Percentiles rank a stretch among this genome's conserved stretches.
Conservation (phyloP, 2,797 vertebrate species). For the Dipus sagitta region DNA sequence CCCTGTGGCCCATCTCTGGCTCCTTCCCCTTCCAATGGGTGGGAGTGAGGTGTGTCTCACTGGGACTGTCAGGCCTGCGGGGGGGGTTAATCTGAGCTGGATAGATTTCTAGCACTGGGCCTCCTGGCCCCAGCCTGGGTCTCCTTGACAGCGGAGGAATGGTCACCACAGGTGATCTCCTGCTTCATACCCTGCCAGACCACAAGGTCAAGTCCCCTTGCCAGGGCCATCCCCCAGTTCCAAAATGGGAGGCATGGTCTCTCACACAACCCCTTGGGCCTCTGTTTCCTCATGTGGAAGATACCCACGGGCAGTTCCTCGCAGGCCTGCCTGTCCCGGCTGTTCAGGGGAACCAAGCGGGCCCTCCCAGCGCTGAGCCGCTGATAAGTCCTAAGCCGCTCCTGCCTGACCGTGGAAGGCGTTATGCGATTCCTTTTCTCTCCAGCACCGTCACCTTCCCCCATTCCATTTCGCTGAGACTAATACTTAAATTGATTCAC, state of each 20-base stretch:
- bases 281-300: conserved; percentile 60
- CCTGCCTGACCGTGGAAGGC: conserved; percentile 61
- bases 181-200: not conserved
- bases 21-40: not conserved
- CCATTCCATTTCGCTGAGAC: conserved; percentile 82
- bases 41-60: not conserved
- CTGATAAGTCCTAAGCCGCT: conserved; percentile 63
- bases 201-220: not conserved
- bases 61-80: not conserved
- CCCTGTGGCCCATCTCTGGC: not conserved
- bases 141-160: not conserved
- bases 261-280: not conserved
- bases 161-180: not conserved
- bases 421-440: conserved; percentile 71
- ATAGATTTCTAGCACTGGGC: not conserved
- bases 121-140: not conserved
- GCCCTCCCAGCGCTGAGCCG: conserved; percentile 13
- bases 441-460: conserved; percentile 74
- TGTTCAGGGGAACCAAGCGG: not conserved
- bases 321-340: not conserved
- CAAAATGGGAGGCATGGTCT: not conserved
- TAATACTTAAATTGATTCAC: conserved; percentile 86
- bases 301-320: not conserved
- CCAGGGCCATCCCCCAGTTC: not conserved
- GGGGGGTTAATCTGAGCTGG: not conserved